These are phyloP conservation scores for Drosophila cardini DNA, from an alignment of 1,140 invertebrate species.

Conservation along the genomic window DNA sequence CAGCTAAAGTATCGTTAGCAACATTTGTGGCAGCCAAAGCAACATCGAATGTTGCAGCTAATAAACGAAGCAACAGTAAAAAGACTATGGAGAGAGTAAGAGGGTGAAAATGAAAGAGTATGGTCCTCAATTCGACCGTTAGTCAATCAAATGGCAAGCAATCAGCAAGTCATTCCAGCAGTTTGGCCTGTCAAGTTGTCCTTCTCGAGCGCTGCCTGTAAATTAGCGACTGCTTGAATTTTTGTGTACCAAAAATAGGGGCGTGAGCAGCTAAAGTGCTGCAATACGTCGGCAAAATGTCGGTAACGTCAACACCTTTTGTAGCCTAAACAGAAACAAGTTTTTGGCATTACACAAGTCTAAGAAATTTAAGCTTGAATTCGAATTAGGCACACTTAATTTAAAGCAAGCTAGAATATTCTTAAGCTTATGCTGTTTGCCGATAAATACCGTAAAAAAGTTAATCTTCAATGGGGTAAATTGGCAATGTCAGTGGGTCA, in stretches of 20 bases:
- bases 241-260: conserved; percentile 44
- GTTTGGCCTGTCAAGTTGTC: conserved; percentile 73
- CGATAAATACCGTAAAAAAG: background rate
- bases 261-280: conserved; percentile 17
- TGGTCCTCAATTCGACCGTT: conserved; percentile 25
- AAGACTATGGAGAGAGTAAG: background rate
- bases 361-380: background rate
- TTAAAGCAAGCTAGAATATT: too few relatives aligned
- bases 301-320: conserved; percentile 42
- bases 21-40: conserved; percentile 44
- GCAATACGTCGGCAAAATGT: conserved; percentile 22
- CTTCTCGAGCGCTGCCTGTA: conserved; percentile 58
- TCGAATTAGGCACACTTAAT: too few relatives aligned
- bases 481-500: background rate
- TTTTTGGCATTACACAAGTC: background rate
- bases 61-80: conserved; percentile 13
- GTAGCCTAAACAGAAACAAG: conserved; percentile 16
- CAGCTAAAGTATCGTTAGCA: conserved; percentile 54
- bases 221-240: conserved; percentile 70
- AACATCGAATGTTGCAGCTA: conserved; percentile 30
- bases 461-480: background rate
- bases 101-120: background rate
- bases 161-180: conserved; percentile 56
- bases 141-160: conserved; percentile 63
- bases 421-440: too few relatives aligned